A percentile compares a stretch with the other conserved stretches of the same genome.
Conservation (phyloP, 2,888 invertebrate species). For the Piscicola geometra region DNA sequence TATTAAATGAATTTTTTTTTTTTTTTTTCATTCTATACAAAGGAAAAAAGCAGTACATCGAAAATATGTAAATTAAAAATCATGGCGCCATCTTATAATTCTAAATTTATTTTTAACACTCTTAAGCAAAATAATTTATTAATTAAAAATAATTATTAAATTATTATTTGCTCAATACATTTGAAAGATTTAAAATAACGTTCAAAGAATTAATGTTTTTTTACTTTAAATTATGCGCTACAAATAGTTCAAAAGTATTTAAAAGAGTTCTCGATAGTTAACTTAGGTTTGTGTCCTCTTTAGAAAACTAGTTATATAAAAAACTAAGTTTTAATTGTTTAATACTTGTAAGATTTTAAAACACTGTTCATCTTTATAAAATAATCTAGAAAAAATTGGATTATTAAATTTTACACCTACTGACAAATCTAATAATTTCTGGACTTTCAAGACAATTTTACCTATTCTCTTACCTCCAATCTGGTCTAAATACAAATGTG, state of each 20-base stretch:
- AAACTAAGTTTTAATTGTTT: background rate
- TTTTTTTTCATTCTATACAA: background rate
- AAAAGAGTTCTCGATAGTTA: background rate
- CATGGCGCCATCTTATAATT: constrained; percentile 15
- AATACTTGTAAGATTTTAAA: no score
- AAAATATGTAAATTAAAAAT: constrained; percentile 15
- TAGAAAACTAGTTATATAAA: background rate
- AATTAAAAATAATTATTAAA: no score
- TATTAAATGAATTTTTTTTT: background rate
- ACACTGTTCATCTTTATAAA: no score
- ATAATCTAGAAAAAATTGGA: no score
- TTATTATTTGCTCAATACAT: no score
- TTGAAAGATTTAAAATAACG: no score
- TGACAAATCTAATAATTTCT: no score
- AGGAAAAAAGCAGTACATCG: background rate
- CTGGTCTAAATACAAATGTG: no score
- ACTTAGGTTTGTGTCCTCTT: background rate
- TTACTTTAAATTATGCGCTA: background rate
- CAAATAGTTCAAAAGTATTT: constrained; percentile 5
- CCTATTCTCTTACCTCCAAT: no score
- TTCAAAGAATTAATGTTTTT: background rate
- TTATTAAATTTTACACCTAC: no score
- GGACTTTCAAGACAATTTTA: no score
- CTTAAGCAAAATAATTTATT: background rate
- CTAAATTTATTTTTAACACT: constrained; percentile 15